Evolutionary conservation across 2,113 vertebrate species (phyloP).

Genomic region (Silurus glanis): DNA sequence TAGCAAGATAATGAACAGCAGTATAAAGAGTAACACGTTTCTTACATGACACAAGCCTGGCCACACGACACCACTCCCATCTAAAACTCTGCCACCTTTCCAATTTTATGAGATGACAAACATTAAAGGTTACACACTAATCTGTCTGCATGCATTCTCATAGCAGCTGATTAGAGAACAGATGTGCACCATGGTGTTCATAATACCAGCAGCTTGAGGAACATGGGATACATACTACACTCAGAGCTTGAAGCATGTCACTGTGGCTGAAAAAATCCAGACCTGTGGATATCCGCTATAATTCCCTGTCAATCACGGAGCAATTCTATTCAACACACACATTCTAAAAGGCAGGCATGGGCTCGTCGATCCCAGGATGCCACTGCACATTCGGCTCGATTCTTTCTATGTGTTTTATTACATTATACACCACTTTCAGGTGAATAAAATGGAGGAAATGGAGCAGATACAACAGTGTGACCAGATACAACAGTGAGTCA

Average conservation of each 20-base stretch:
- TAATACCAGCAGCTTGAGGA: neutral
- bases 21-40: neutral
- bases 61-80: constrained; percentile 23
- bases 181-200: neutral
- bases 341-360: constrained; percentile 65
- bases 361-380: constrained; percentile 56
- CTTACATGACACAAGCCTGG: neutral
- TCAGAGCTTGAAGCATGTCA: neutral
- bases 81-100: constrained; percentile 9
- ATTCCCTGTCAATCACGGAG: constrained; percentile 25
- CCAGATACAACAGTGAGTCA: constrained; percentile 1
- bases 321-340: constrained; percentile 28
- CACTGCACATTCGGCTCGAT: constrained; percentile 55
- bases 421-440: neutral
- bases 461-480: neutral
- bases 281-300: constrained; percentile 14
- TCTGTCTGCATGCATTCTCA: constrained; percentile 6
- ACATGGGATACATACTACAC: neutral
- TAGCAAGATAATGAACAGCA: neutral
- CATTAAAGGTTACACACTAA: neutral
- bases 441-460: neutral
- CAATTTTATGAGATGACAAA: constrained; percentile 27
- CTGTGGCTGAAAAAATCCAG: neutral
- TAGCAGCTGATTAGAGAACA: constrained; percentile 21
- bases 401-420: constrained; percentile 54